Evolutionary conservation across 2,797 vertebrate genomes (phyloP), one percentile per base, ranked within the genome.

Genomic region (Brotula barbata): DNA sequence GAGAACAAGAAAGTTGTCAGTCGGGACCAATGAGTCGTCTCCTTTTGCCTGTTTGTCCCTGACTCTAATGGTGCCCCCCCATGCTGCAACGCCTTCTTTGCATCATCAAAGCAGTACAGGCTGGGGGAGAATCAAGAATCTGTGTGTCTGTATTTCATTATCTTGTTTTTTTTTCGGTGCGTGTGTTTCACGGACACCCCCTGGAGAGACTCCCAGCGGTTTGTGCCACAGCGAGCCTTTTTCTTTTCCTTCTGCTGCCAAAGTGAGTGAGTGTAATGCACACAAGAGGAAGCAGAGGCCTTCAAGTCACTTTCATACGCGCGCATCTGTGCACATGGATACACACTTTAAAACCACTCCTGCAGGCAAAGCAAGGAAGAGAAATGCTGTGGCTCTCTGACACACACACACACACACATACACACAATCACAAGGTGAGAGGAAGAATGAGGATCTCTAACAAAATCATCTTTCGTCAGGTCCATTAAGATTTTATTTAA

Each of bases 11-110:
- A 70, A 77, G 74, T 80, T 83, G 81, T 87, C 82, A 81, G 82
- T 87, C 80, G 77, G 78, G 80, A 80, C 75, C 74, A 84, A 82
- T 83, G 85, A 85, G 73, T 83, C 62, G 80, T 85, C 78, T 83
- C 58, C 77, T 70, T 80, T 82, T 20, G 42, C 80, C 70, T 68
- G 80, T 83, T 78, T 87, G 79, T 84, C 84, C 78, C 75, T 13
- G 61, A 65, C 66, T 87, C 77, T 85, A 89, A 88, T 89, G 84
- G 81, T 33, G 44, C 58, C 83, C 82, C 82, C 76, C 87, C n/a
- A 84, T 89, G 87, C 85, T 73, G 89, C 1, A 76, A 64, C 36
- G 64, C 68, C 73, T 86, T 77, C 77, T 83, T 85, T 58, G 55
- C 84, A 85, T 79, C 82, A 83, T 89, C 81, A 87, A 84, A 85